phyloP scores from a whole-genome alignment of 2,888 invertebrate species.

The Colostygia pectinataria region DNA sequence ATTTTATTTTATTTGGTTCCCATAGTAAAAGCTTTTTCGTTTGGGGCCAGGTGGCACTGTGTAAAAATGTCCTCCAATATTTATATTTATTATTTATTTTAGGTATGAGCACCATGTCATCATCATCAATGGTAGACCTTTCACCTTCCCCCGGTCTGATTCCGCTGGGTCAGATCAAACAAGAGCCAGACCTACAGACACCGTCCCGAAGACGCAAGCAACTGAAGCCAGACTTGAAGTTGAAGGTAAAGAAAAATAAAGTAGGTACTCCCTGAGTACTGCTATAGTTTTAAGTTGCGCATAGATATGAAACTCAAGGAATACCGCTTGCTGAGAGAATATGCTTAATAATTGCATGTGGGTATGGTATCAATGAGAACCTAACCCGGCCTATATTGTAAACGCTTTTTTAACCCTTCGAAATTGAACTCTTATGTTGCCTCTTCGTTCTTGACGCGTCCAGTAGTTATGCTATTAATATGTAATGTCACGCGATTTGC shows the following conservation, averaged over 20 bases:
- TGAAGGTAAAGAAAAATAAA: constrained; percentile 72
- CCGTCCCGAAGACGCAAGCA: constrained; percentile 91
- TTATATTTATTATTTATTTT: neutral
- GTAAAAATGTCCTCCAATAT: too few relatives aligned
- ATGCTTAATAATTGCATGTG: too few relatives aligned
- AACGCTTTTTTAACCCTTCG: too few relatives aligned
- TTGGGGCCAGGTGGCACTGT: too few relatives aligned
- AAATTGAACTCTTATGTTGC: too few relatives aligned
- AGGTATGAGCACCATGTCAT: constrained; percentile 46
- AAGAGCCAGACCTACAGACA: constrained; percentile 81
- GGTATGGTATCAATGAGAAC: too few relatives aligned
- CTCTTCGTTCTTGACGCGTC: too few relatives aligned
- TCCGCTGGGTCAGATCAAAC: constrained; percentile 72
- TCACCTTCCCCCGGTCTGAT: constrained; percentile 64
- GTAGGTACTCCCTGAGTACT: constrained; percentile 27
- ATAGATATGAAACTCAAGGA: constrained; percentile 14
- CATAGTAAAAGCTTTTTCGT: too few relatives aligned
- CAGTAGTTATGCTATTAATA: too few relatives aligned
- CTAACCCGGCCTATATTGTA: too few relatives aligned
- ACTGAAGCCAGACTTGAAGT: constrained; percentile 93
- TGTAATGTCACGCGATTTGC: neutral
- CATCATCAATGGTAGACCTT: constrained; percentile 48
- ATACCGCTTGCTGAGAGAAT: too few relatives aligned
- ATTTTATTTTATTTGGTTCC: too few relatives aligned
- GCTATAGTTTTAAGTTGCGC: constrained; percentile 15